These are phyloP conservation scores for Rhea pennata DNA, from an alignment of 2,113 vertebrate species.

Conservation along the genomic window DNA sequence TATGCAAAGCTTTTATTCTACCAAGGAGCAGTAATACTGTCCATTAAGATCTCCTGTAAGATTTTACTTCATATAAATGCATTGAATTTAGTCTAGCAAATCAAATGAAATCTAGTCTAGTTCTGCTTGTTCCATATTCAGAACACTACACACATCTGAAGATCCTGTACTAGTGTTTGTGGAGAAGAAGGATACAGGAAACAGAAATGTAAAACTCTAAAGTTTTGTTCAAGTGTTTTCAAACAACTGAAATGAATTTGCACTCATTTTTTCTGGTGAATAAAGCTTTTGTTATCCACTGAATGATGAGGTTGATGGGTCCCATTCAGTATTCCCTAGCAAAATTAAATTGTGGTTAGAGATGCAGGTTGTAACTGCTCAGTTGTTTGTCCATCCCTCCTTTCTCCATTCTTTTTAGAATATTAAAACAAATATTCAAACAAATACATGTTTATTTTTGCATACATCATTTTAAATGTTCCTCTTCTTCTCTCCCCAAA, in stretches of 20 bases:
- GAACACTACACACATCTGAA: neutral
- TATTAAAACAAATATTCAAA: neutral
- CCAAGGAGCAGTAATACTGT: neutral
- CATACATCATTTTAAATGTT: neutral
- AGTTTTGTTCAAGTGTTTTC: neutral
- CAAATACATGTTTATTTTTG: neutral
- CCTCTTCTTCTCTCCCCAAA: neutral
- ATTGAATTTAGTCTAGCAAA: neutral
- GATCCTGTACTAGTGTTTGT: neutral
- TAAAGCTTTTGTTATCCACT: neutral
- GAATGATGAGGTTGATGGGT: neutral
- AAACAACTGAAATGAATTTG: neutral
- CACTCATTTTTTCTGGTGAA: neutral
- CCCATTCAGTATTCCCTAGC: neutral
- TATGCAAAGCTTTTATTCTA: neutral
- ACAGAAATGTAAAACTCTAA: neutral
- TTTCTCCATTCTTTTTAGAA: neutral
- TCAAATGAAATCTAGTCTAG: neutral
- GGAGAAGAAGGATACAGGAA: neutral
- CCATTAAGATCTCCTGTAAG: accelerated
- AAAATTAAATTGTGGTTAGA: neutral
- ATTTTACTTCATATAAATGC: neutral
- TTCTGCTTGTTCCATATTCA: neutral
- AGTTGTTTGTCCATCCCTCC: neutral
- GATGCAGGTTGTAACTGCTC: neutral